Evolutionary conservation across 2,888 invertebrate species (phyloP).

Genomic region (Tupiocoris notatus): DNA sequence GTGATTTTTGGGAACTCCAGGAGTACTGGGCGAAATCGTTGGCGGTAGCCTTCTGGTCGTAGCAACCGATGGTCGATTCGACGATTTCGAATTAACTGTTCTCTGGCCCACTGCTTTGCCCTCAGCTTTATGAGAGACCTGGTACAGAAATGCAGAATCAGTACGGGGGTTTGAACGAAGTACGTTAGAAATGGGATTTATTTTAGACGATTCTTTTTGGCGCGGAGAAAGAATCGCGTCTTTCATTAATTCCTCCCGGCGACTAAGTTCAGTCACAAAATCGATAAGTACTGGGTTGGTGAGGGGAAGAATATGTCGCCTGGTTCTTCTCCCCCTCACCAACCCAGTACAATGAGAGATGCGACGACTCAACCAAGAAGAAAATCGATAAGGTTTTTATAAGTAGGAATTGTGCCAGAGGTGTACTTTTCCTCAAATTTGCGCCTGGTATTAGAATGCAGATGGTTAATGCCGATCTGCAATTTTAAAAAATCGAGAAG

Average conservation of each 20-base stretch:
- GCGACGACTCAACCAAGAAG: no score
- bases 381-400: background rate
- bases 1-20: no score
- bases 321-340: no score
- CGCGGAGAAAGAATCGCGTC: background rate
- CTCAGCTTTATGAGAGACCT: background rate
- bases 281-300: no score
- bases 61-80: no score
- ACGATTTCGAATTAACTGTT: no score
- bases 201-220: background rate
- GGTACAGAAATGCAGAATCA: background rate
- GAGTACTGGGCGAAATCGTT: no score
- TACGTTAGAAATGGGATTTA: background rate
- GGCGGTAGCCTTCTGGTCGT: no score
- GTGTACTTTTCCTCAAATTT: background rate
- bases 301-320: no score
- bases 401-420: background rate
- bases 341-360: no score
- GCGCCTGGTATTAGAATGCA: background rate
- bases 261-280: slow-evolving; percentile 1
- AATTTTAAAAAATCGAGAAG: slow-evolving; percentile 4
- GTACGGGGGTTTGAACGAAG: background rate
- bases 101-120: no score
- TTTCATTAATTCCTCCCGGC: background rate
- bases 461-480: background rate